Evolutionary conservation across 2,888 invertebrate genomes (phyloP).

Genomic region (Trachelus iudaicus): DNA sequence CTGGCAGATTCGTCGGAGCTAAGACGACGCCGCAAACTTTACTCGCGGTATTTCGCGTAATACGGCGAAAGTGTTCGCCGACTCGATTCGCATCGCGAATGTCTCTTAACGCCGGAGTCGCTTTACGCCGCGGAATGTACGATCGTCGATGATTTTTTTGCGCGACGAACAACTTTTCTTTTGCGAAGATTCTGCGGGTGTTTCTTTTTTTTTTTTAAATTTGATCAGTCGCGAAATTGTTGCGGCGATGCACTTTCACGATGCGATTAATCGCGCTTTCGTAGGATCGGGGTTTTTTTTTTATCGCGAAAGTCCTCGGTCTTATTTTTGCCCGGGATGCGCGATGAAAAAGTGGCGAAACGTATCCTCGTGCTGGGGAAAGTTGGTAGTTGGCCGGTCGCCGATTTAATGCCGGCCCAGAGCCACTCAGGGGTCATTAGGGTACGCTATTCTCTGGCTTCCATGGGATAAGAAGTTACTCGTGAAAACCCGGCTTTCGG

Average conservation of each 20-base stretch:
- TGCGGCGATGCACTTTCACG: not conserved
- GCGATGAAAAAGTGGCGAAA: not conserved
- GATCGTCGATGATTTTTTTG: not conserved
- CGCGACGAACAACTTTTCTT: no score
- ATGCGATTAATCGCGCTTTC: not conserved
- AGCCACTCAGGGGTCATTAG: slow-evolving; percentile 46
- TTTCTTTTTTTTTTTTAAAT: no score
- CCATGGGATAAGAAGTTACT: not conserved
- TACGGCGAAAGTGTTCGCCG: not conserved
- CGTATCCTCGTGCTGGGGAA: slow-evolving; percentile 9
- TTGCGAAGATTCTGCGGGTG: no score
- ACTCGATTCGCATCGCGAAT: not conserved
- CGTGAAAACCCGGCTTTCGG: not conserved
- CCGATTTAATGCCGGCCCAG: slow-evolving; percentile 44
- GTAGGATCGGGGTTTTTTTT: not conserved
- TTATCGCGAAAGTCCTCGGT: not conserved
- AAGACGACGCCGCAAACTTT: not conserved
- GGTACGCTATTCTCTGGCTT: slow-evolving; percentile 17
- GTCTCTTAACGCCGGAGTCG: not conserved
- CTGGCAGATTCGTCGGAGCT: not conserved
- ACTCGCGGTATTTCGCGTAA: not conserved
- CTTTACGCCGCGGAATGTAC: not conserved
- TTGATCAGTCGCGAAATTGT: not conserved
- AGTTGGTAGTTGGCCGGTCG: slow-evolving; percentile 37
- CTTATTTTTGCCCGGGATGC: not conserved